Conservation (phyloP, 2,113 vertebrate species). For the Melanerpes formicivorus region DNA sequence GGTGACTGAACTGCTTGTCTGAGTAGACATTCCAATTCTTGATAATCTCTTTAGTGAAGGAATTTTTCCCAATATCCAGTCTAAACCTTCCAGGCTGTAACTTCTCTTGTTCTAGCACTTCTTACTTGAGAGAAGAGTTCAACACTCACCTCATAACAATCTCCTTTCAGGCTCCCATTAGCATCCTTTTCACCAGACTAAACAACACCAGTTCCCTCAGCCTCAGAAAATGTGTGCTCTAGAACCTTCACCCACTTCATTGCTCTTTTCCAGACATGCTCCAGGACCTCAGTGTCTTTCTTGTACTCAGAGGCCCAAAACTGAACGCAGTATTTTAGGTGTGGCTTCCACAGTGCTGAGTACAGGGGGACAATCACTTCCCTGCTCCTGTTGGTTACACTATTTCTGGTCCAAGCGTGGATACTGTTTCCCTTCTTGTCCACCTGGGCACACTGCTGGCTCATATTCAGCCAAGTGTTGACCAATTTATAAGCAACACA, state of each 20-base stretch:
- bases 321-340: not conserved
- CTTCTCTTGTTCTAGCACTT: not conserved
- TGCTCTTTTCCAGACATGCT: not conserved
- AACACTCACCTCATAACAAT: too few species aligned
- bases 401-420: too few species aligned
- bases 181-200: too few species aligned
- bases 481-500: too few species aligned
- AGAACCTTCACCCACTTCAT: not conserved
- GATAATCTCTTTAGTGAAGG: not conserved
- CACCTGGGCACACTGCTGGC: too few species aligned
- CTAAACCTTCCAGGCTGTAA: not conserved
- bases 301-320: not conserved
- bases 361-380: rapidly evolving
- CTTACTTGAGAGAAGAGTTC: not conserved
- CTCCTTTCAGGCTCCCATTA: too few species aligned
- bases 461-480: too few species aligned
- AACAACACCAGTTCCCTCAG: too few species aligned
- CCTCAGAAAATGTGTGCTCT: too few species aligned
- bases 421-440: too few species aligned
- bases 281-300: not conserved
- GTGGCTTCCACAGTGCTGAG: not conserved
- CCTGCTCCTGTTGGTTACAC: too few species aligned
- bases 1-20: not conserved
- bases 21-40: not conserved
- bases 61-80: not conserved